A percentile compares a stretch with the other conserved stretches of the same genome.
phyloP scores from a whole-genome alignment of 2,113 vertebrate species.

The Chinchilla lanigera region DNA sequence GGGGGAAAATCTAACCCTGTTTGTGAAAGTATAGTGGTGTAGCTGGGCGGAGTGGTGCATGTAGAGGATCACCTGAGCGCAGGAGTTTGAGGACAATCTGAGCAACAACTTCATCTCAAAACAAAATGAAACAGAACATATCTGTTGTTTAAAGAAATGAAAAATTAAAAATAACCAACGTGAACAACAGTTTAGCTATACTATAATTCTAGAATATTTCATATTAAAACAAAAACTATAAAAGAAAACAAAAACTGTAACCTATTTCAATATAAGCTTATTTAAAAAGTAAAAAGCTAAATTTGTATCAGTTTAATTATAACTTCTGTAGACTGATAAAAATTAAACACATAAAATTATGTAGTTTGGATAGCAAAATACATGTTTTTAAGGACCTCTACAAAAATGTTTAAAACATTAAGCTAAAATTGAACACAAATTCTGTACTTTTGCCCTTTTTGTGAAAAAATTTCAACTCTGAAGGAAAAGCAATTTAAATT shows the following conservation, averaged over 20 bases:
- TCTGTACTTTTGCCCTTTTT: background rate
- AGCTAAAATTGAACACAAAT: background rate
- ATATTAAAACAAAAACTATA: conserved; percentile 40
- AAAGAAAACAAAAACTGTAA: conserved; percentile 32
- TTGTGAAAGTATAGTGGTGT: background rate
- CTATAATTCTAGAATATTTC: background rate
- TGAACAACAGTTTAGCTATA: background rate
- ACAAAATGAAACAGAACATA: background rate
- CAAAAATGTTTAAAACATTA: background rate
- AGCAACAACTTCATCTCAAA: background rate
- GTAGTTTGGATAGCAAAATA: background rate
- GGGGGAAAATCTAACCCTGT: background rate
- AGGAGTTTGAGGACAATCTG: background rate
- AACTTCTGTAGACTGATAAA: background rate
- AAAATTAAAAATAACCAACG: conserved; percentile 40
- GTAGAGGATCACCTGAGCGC: background rate
- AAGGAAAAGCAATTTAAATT: background rate
- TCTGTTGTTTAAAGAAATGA: conserved; percentile 41
- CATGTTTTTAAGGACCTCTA: background rate
- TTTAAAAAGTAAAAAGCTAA: conserved; percentile 36
- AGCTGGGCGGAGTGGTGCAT: background rate
- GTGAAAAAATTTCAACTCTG: background rate
- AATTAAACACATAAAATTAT: background rate
- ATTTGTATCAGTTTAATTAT: background rate
- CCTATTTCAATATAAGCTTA: conserved; percentile 29